Base-by-base conservation (phyloP, 2,888 invertebrate species). In the Conistra vaccinii region DNA sequence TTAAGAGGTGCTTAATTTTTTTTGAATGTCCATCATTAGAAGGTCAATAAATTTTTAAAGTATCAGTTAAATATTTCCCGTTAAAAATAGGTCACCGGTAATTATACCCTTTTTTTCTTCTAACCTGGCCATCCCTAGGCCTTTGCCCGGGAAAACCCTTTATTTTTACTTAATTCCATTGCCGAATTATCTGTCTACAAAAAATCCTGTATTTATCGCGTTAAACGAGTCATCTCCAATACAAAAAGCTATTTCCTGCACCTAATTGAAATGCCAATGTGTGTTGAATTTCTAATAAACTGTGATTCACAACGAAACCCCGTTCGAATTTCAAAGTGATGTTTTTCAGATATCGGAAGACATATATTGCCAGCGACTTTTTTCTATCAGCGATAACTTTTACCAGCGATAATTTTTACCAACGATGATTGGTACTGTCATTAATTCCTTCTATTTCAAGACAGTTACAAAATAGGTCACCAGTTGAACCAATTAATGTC, bases 211-310 rank as follows among this genome's bases (percentile, higher is more conserved):
- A 26, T 3, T 29, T 4, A 39, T 45, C 1, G 5, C 2, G 26
- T 3, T 35, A n/a, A 32, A 39, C 1, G 12, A 48, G 0, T 10
- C 0, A 48, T 48, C 39, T 55, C 23, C 39, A 17, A 7, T 10
- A 53, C 20, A 23, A 53, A 42, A 61, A 73, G 51, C 17, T 3
- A 23, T 53, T 53, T 75, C 42, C 76, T 45, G 17, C 0, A 2
- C 20, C 0, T 5, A 23, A 51, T 39, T 39, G 32, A 73, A 73
- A 42, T 14, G 6, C 4, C 26, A 23, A 73, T 63, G 57, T 58
- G 57, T 9, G 51, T 17, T 57, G 77, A 63, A 73, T 80, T 51
- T n/a, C 14, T 51, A 80, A 73, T 39, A 62, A 51, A 42, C 14
- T 29, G 17, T 17, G 1, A 48, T 51, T 51, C 14, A 60, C 14